Evolutionary conservation across 2,113 vertebrate species (phyloP), one percentile per base, ranked within the genome.

Genomic region (Pelmatolapia mariae): DNA sequence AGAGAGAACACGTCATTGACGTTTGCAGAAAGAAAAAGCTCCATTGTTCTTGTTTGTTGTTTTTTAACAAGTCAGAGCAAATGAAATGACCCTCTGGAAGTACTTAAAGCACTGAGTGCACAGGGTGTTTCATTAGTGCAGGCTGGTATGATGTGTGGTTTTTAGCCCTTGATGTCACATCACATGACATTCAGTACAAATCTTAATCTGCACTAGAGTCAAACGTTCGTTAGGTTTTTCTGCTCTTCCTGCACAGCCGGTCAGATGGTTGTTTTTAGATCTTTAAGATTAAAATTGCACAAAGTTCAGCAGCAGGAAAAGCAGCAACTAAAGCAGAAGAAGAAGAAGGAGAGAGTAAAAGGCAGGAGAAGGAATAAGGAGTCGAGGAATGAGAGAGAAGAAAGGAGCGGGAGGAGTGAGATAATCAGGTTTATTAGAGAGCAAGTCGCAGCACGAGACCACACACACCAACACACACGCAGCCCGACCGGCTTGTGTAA

Each of bases 401-500:
- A 31, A 78, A 31, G 43, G 11, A 40, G n/a, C 33, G 33, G 53
- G 68, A 71, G 71, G 43, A 76, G 71, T 50, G 71, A 76, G 71
- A 76, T 76, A 47, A 76, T 50, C 71, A 29, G 71, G 71, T 78
- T 78, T 78, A 40, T 57, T 81, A 24, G 52, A 81, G 80, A 81
- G 36, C 80, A 59, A 81, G 80, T 81, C 38, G 16, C 54, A 43
- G 54, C 80, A 61, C 10, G 80, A 63, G 56, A 82, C 56, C 76
- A 76, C 61, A 80, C 66, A 61, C 52, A 56, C 81, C 73, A 79
- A 61, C 61, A n/a, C 57, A 68, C 71, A 43, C 61, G 13, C 81
- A 63, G 16, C 18, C 16, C 15, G 22, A 71, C 24, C 43, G 59
- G 82, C 87, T 90, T 50, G 31, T 90, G 56, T 91, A 92, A 92